These are phyloP conservation scores for Drosophila incognita DNA, from an alignment of 2,888 invertebrate species.

Conservation along the genomic window DNA sequence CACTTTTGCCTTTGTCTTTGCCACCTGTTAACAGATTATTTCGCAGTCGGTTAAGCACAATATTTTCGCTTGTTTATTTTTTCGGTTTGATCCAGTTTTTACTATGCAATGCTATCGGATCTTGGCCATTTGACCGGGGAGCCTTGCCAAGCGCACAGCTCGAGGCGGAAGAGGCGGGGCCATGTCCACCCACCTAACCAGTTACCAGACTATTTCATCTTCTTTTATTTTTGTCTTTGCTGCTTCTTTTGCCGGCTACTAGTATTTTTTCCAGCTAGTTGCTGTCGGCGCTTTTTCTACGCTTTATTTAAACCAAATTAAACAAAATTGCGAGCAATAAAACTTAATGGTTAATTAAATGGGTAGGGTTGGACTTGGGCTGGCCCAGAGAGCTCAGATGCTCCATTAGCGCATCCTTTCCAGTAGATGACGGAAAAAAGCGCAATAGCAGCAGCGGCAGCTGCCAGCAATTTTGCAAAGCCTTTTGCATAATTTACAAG, in stretches of 20 bases:
- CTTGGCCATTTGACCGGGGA: slow-evolving; percentile 46
- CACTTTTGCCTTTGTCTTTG: background rate
- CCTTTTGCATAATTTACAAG: slow-evolving; percentile 81
- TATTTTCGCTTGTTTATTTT: background rate
- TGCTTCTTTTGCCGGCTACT: slow-evolving; percentile 31
- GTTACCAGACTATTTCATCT: slow-evolving; percentile 41
- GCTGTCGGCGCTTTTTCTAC: slow-evolving; percentile 40
- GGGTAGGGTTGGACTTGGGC: slow-evolving; percentile 68
- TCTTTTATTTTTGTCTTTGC: background rate
- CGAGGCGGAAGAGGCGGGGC: slow-evolving; percentile 26
- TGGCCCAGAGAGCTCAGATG: slow-evolving; percentile 23
- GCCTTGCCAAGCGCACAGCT: slow-evolving; percentile 18
- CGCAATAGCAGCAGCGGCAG: slow-evolving; percentile 37
- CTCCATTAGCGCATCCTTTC: slow-evolving; percentile 52
- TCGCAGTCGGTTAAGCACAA: background rate
- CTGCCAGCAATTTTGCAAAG: slow-evolving; percentile 69
- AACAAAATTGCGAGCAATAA: slow-evolving; percentile 81
- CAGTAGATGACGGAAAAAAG: slow-evolving; percentile 30
- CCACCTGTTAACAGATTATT: background rate
- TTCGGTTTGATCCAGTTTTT: slow-evolving; percentile 36
- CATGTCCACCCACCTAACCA: slow-evolving; percentile 58
- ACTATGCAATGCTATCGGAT: slow-evolving; percentile 9
- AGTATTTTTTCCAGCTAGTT: slow-evolving; percentile 46
- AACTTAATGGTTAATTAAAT: slow-evolving; percentile 81
- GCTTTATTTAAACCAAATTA: slow-evolving; percentile 79